Evolutionary conservation across 1,140 invertebrate genomes (phyloP), one percentile per base, ranked within the genome.

Genomic region (Vanessa tameamea): DNA sequence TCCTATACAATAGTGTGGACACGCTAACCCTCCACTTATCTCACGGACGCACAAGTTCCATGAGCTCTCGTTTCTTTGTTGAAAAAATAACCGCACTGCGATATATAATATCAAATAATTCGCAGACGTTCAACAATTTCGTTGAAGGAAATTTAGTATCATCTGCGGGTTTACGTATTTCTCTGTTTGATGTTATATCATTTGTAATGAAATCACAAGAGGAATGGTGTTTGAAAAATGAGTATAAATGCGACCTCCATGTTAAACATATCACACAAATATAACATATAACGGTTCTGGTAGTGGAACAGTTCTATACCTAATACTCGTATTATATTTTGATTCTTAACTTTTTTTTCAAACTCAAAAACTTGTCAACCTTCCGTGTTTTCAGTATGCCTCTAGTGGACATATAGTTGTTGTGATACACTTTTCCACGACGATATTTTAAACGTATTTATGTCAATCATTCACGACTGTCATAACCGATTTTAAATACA

Each of bases 11-110:
- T 67, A 68, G 66, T 63, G 69, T 72, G 64, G 61, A 73, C 83
- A 85, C 79, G 82, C 78, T 67, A 83, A 64, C 78, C 75, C 64
- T 16, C 20, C 16, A 69, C 81, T 87, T 87, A 87, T 85, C 81
- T 82, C 50, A 23, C 43, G 23, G 16, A n/a, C 53, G 47, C 72
- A 68, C 55, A 48, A 55, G 26, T 26, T 31, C 43, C 43, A 55
- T 14, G 43, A 47, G 9, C 20, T 51, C 47, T 55, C 16, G 23
- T 12, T 68, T 67, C 61, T 51, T 69, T 59, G 53, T 64, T 51
- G 48, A 63, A 74, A 76, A 76, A 76, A 76, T 66, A 73, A 72
- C 53, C 57, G 26, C 57, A 31, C 20, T 31, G 26, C 31, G 57
- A 61, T 61, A 16, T 61, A n/a, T 61, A 31, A 61, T 31, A 61